Conservation (phyloP, 2,113 vertebrate species). For the Atractosteus spatula region DNA sequence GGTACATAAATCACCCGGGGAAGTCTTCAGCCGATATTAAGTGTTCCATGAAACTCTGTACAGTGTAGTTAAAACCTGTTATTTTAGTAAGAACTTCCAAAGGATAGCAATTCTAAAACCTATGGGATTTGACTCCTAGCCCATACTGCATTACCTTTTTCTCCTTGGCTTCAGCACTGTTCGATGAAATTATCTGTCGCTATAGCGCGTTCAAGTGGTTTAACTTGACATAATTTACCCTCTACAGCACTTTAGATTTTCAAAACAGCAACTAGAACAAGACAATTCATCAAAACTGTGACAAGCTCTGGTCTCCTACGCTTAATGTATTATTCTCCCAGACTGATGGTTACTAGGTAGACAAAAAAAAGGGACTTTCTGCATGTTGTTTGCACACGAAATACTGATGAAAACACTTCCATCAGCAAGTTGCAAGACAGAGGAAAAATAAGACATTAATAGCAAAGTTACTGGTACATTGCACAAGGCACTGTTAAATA, state of each 20-base stretch:
- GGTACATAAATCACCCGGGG: too few relatives aligned
- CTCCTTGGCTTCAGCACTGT: too few relatives aligned
- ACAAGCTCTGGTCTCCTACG: background rate
- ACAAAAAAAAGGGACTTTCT: constrained; percentile 32
- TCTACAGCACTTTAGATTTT: background rate
- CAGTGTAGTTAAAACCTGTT: too few relatives aligned
- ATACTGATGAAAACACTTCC: background rate
- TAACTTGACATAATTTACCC: background rate
- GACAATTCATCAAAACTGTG: constrained; percentile 5
- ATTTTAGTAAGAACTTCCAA: too few relatives aligned
- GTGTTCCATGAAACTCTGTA: too few relatives aligned
- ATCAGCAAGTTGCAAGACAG: background rate
- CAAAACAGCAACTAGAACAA: background rate
- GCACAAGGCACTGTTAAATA: constrained; percentile 4
- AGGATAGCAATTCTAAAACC: too few relatives aligned
- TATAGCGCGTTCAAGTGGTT: background rate
- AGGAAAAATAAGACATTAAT: constrained; percentile 10
- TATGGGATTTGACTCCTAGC: background rate
- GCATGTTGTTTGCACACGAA: constrained; percentile 25
- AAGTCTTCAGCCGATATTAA: too few relatives aligned
- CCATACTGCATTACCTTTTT: background rate
- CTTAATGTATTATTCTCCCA: constrained; percentile 17
- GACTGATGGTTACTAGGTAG: constrained; percentile 59
- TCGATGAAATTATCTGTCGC: too few relatives aligned
- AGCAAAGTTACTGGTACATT: background rate